Evolutionary conservation across 2,888 invertebrate genomes (phyloP), one percentile per base, ranked within the genome.

Genomic region (Trilocha varians): DNA sequence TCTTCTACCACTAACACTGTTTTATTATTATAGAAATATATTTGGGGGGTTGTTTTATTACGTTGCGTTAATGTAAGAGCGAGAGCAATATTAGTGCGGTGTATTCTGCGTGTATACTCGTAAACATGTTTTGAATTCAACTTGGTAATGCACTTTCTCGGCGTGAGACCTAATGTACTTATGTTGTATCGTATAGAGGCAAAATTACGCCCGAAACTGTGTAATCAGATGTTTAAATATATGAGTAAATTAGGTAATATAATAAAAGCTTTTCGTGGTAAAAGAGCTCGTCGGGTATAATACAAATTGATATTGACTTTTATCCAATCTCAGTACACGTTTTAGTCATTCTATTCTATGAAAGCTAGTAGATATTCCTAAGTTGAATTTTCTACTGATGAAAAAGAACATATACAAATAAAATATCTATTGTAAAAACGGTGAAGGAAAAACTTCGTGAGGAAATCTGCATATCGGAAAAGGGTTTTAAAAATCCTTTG

Each of bases 1-100:
- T 48, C 46, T 54, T 39, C 25, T 25, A 35, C 44, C 43, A 35
- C 51, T 57, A 55, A 50, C 49, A 34, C 47, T 45, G 45, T 56
- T 57, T 40, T 43, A 38, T 43, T 43, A 43, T 40, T 35, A 39
- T 39, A 34, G 32, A 40, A 38, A 40, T 41, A 39, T 42, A 45
- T 45, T 41, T 38, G 17, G 36, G 17, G 36, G 36, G 16, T 11
- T 13, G 35, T 25, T 36, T 38, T 39, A 41, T 38, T 35, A 17
- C 34, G 14, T 40, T 13, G 3, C 36, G 33, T 39, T 41, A 38
- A 43, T 36, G 32, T 34, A 25, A 25, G 11, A 25, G 1, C 11
- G 11, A 9, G 25, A 4, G 11, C n/a, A 25, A 25, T 11, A 25
- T 36, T 13, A 18, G 4, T 13, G 18, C 17, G 16, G 18, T 16